These are phyloP conservation scores for Odobenus rosmarus DNA, from an alignment of 2,113 vertebrate species.

Conservation along the genomic window DNA sequence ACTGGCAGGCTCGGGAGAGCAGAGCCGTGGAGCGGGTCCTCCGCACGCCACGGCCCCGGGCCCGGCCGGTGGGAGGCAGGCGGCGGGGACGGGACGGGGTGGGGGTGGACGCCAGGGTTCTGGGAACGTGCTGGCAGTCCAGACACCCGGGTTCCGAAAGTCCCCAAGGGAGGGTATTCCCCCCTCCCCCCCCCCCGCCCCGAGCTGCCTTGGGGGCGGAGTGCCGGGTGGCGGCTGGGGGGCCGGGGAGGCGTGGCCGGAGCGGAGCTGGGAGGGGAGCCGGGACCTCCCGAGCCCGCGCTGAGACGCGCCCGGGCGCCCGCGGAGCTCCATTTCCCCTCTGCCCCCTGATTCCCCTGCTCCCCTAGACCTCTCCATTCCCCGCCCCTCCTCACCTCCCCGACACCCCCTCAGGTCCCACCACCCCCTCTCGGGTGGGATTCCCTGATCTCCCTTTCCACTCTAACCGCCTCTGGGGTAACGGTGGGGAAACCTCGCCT, in stretches of 20 bases:
- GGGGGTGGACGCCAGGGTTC: constrained; percentile 21
- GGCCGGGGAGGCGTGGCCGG: constrained; percentile 52
- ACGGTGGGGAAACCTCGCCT: neutral
- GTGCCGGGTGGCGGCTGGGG: neutral
- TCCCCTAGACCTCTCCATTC: neutral
- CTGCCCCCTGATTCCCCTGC: neutral
- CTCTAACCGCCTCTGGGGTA: neutral
- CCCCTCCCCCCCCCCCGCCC: constrained; percentile 48
- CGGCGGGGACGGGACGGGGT: neutral
- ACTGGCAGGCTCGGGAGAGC: neutral
- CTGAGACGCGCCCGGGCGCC: neutral
- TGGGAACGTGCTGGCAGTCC: constrained; percentile 21
- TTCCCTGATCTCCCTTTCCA: neutral
- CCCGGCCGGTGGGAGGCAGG: neutral
- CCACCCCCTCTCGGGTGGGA: neutral
- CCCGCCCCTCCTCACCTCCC: neutral
- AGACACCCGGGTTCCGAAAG: neutral
- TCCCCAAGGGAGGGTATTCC: constrained; percentile 61
- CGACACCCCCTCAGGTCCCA: neutral
- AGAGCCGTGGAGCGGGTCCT: neutral
- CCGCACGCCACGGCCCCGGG: neutral
- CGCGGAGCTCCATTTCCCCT: neutral
- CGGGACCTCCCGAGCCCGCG: neutral
- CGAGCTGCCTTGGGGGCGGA: constrained; percentile 44
- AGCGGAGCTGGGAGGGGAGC: neutral